Conservation (phyloP, 2,888 invertebrate genomes). For the Elysia crispata region DNA sequence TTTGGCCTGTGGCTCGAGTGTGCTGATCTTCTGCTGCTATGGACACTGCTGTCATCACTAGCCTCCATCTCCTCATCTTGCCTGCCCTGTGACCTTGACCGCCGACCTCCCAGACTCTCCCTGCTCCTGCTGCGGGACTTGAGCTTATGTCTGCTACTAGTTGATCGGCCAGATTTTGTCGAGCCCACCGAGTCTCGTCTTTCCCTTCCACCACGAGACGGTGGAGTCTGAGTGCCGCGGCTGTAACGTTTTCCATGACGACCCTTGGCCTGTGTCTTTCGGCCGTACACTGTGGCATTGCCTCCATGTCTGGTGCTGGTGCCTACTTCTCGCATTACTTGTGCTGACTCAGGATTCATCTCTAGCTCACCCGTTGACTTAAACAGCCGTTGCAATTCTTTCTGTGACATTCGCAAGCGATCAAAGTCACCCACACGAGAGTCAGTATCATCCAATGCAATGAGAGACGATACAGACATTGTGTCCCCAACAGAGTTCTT, state of each 20-base stretch:
- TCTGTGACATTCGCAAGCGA: conserved; percentile 59
- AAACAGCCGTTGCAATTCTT: conserved; percentile 59
- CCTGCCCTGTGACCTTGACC: neutral
- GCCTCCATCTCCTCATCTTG: neutral
- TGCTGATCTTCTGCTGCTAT: neutral
- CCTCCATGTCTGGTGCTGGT: conserved; percentile 65
- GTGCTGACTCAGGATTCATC: conserved; percentile 57
- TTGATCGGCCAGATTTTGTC: conserved; percentile 35
- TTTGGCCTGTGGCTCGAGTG: no score
- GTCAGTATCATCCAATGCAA: conserved; percentile 66
- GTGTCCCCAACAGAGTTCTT: conserved; percentile 62
- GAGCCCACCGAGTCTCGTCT: conserved; percentile 42
- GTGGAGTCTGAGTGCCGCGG: conserved; percentile 42
- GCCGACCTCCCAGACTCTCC: conserved; percentile 36
- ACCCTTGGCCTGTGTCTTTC: conserved; percentile 43
- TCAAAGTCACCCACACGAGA: conserved; percentile 59
- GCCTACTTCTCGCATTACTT: conserved; percentile 67
- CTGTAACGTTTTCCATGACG: conserved; percentile 56
- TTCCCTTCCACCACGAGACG: conserved; percentile 10
- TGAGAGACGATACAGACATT: conserved; percentile 58
- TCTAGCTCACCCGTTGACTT: conserved; percentile 67
- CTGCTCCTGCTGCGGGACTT: conserved; percentile 43
- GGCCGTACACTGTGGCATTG: conserved; percentile 56
- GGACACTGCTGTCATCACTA: conserved; percentile 40
- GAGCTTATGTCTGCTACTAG: neutral